Evolutionary conservation across 2,113 vertebrate genomes (phyloP).

Genomic region (Fulica atra): DNA sequence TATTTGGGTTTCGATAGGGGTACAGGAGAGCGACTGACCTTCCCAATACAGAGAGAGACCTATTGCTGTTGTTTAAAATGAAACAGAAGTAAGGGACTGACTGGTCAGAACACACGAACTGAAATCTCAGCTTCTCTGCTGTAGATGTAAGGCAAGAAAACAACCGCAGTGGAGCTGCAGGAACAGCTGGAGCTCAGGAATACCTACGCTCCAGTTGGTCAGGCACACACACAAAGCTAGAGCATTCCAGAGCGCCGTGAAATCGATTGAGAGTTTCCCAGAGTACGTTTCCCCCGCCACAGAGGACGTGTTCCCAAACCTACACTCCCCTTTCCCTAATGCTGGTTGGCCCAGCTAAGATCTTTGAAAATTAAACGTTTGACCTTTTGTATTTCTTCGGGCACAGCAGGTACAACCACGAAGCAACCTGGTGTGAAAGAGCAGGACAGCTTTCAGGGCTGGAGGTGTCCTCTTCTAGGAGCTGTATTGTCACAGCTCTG

Average conservation of each 20-base stretch:
- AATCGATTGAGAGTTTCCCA: neutral
- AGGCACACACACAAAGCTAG: neutral
- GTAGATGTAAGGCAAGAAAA: neutral
- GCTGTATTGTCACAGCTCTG: neutral
- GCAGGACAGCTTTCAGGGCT: neutral
- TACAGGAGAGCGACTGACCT: neutral
- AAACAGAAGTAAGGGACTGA: neutral
- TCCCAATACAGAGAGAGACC: neutral
- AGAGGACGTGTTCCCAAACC: neutral
- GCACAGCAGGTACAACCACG: fast-evolving
- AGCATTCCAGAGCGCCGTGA: neutral
- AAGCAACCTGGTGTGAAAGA: neutral
- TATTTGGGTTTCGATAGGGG: neutral
- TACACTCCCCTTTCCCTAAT: neutral
- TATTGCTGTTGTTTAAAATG: neutral
- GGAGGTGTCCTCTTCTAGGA: neutral
- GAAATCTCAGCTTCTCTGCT: neutral
- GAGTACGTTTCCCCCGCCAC: neutral
- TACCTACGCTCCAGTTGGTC: neutral
- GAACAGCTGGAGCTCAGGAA: neutral
- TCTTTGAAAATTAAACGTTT: neutral
- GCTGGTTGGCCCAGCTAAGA: neutral
- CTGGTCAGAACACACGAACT: neutral
- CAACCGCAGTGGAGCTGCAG: neutral
- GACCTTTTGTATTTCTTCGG: neutral